A percentile compares a stretch with the other conserved stretches of the same genome.
phyloP scores from a whole-genome alignment of 1,140 invertebrate species.

The Leptinotarsa undecemlineata region DNA sequence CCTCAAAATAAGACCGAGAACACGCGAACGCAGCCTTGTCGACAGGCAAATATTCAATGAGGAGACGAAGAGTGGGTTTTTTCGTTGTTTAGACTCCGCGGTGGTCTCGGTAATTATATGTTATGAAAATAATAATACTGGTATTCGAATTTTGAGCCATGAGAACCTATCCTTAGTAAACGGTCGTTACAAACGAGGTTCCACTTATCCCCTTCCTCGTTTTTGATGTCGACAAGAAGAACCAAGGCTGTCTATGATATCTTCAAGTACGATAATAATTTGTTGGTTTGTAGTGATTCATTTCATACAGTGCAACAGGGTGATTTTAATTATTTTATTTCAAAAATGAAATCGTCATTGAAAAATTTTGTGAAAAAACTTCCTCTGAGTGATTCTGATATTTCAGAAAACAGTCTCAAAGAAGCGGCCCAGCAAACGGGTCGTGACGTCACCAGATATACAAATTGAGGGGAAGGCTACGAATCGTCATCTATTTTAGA shows the following conservation, averaged over 20 bases:
- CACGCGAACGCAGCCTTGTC: constrained; percentile 30
- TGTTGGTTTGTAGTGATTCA: not conserved
- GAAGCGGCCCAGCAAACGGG: too few species aligned
- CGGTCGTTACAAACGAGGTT: constrained; percentile 45
- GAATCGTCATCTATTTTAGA: too few species aligned
- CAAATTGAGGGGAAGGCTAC: too few species aligned
- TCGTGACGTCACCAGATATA: too few species aligned
- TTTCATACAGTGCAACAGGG: too few species aligned
- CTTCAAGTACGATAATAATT: not conserved
- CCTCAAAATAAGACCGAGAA: constrained; percentile 20
- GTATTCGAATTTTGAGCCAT: constrained; percentile 50
- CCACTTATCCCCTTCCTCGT: constrained; percentile 36
- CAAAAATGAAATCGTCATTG: too few species aligned
- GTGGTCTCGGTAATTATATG: constrained; percentile 51
- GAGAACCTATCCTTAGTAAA: constrained; percentile 51
- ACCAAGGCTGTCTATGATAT: constrained; percentile 1
- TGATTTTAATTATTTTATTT: too few species aligned
- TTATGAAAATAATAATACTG: constrained; percentile 51
- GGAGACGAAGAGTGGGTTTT: constrained; percentile 13
- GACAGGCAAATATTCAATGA: not conserved
- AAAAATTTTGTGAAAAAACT: too few species aligned
- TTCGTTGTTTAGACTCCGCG: constrained; percentile 42
- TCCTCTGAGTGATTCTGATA: too few species aligned
- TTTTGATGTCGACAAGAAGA: not conserved
- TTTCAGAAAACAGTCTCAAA: too few species aligned